Evolutionary conservation across 1,140 invertebrate species (phyloP).

Genomic region (Drosophila albomicans): DNA sequence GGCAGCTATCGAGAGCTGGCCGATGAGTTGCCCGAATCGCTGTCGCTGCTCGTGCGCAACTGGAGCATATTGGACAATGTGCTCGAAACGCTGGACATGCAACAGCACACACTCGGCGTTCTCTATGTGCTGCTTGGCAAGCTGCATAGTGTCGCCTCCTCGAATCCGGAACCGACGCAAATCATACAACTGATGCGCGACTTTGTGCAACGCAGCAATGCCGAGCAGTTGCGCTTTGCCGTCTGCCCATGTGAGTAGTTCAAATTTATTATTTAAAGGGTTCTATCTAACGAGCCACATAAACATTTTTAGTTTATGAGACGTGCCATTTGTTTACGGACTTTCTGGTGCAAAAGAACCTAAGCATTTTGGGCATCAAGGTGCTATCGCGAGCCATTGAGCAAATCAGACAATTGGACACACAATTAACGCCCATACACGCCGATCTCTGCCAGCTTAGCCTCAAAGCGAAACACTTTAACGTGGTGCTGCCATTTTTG

Average conservation of each 20-base stretch:
- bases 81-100: constrained; percentile 93
- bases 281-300: not conserved
- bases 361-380: constrained; percentile 93
- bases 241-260: constrained; percentile 92
- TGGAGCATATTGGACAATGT: constrained; percentile 94
- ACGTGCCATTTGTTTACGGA: constrained; percentile 94
- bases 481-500: constrained; percentile 95
- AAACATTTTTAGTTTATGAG: constrained; percentile 90
- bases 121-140: constrained; percentile 93
- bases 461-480: constrained; percentile 95
- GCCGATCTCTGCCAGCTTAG: constrained; percentile 97
- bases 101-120: constrained; percentile 95
- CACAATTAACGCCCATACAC: constrained; percentile 97
- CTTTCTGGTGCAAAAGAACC: constrained; percentile 90
- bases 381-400: constrained; percentile 93
- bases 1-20: constrained; percentile 93
- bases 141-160: constrained; percentile 86
- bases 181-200: constrained; percentile 87
- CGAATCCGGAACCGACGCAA: constrained; percentile 82
- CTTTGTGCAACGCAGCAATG: constrained; percentile 93
- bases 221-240: constrained; percentile 94
- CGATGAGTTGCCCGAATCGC: constrained; percentile 92
- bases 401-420: constrained; percentile 94
- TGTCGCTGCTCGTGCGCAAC: constrained; percentile 93
- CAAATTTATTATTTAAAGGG: not conserved